A percentile compares a stretch with the other conserved stretches of the same genome.
Conservation (phyloP, 1,140 invertebrate genomes). For the Geopemphigus sp. region DNA sequence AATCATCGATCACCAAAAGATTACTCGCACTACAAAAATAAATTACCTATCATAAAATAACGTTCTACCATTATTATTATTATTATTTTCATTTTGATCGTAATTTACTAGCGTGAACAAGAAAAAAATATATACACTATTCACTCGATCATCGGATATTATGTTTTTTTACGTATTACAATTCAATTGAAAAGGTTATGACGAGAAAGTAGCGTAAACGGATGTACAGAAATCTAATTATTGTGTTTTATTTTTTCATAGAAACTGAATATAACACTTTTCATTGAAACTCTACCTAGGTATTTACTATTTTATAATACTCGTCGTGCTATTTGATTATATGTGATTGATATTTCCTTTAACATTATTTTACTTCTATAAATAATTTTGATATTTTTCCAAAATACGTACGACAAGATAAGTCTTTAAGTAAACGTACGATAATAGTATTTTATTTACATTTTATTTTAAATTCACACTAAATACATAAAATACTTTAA, state of each 20-base stretch:
- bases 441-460: too few species aligned
- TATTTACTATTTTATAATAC: not conserved
- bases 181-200: slow-evolving; percentile 14
- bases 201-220: slow-evolving; percentile 3
- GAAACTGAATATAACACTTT: not conserved
- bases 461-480: too few species aligned
- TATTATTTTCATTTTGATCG: not conserved
- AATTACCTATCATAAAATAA: not conserved
- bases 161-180: not conserved
- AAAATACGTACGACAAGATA: too few species aligned
- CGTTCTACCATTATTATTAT: not conserved
- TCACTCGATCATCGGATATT: not conserved
- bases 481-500: too few species aligned
- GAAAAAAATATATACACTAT: slow-evolving; percentile 14
- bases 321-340: not conserved
- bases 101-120: slow-evolving; percentile 19
- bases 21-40: not conserved
- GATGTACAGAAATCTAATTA: slow-evolving; percentile 22
- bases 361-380: too few species aligned
- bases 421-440: too few species aligned
- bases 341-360: too few species aligned
- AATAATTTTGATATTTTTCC: too few species aligned
- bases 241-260: not conserved
- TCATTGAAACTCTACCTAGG: not conserved
- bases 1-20: not conserved